Percentiles rank a stretch among this genome's conserved stretches.
phyloP scores from a whole-genome alignment of 2,797 vertebrate species.

The Cryptoblepharus egeriae region DNA sequence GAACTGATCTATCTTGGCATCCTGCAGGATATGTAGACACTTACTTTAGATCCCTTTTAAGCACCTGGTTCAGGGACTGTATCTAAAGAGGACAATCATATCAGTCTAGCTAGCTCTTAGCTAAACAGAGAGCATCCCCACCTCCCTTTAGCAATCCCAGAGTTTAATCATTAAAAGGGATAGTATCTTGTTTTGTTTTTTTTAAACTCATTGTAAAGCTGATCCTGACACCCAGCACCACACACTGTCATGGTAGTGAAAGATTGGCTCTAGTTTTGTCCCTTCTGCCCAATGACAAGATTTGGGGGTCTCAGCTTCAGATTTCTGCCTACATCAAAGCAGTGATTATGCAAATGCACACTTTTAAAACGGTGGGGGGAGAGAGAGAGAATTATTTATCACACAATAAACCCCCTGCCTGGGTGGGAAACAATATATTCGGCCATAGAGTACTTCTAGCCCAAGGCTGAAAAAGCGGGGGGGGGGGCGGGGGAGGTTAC shows the following conservation, averaged over 20 bases:
- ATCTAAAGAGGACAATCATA: conserved; percentile 25
- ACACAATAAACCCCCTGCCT: conserved; percentile 82
- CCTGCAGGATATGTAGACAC: conserved; percentile 21
- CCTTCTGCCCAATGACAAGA: conserved; percentile 70
- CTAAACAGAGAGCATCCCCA: conserved; percentile 24
- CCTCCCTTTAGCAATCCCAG: conserved; percentile 65
- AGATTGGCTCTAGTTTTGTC: conserved; percentile 73
- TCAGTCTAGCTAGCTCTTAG: conserved; percentile 30
- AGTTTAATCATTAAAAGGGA: conserved; percentile 73
- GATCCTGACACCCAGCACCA: conserved; percentile 67
- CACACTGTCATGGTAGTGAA: conserved; percentile 66
- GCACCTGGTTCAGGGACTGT: not conserved
- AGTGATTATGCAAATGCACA: conserved; percentile 82
- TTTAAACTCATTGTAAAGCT: conserved; percentile 42
- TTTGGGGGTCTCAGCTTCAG: conserved; percentile 72
- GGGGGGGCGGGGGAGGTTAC: conserved; percentile 66
- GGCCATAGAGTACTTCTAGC: conserved; percentile 75
- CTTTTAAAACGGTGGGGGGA: conserved; percentile 41
- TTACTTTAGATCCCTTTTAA: not conserved
- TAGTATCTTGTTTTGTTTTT: conserved; percentile 18
- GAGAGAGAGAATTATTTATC: conserved; percentile 80
- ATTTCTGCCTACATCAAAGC: conserved; percentile 81
- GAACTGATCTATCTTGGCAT: not conserved
- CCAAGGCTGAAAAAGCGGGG: conserved; percentile 67
- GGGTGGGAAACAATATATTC: conserved; percentile 78